These are phyloP conservation scores for Theocolax elegans DNA, from an alignment of 1,140 invertebrate species.

Conservation along the genomic window DNA sequence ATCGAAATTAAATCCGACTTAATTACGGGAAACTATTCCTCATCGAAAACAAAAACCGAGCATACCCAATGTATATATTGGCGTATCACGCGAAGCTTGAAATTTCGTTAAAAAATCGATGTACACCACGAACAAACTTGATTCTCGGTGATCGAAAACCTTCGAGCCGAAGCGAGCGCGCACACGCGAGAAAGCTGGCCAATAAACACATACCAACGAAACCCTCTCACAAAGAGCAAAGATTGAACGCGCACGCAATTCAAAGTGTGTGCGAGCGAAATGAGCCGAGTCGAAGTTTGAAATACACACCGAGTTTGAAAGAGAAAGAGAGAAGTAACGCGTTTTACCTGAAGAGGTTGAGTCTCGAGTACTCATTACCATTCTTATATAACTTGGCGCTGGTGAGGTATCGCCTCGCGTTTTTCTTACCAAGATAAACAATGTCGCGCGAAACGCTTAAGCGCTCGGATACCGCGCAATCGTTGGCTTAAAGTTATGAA, in stretches of 20 bases:
- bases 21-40: no score
- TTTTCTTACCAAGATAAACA: conserved; percentile 29
- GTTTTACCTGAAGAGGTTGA: no score
- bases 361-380: conserved; percentile 21
- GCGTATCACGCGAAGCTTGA: no score
- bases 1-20: no score
- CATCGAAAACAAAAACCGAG: no score
- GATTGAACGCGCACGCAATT: conserved; percentile 22
- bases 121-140: not conserved
- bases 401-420: not conserved
- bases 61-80: no score
- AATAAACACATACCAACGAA: not conserved
- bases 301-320: no score
- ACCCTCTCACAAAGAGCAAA: conserved; percentile 3
- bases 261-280: conserved; percentile 6
- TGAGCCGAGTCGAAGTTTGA: conserved; percentile 16
- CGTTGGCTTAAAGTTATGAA: no score
- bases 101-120: conserved; percentile 22
- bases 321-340: no score
- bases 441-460: not conserved
- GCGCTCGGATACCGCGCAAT: no score
- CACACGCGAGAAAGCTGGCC: not conserved
- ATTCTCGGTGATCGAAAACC: conserved; percentile 24
- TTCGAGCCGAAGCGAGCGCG: not conserved
- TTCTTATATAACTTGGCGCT: conserved; percentile 26